Evolutionary conservation across 2,797 vertebrate genomes (phyloP), one percentile per base, ranked within the genome.

Genomic region (Acanthurus lineatus): DNA sequence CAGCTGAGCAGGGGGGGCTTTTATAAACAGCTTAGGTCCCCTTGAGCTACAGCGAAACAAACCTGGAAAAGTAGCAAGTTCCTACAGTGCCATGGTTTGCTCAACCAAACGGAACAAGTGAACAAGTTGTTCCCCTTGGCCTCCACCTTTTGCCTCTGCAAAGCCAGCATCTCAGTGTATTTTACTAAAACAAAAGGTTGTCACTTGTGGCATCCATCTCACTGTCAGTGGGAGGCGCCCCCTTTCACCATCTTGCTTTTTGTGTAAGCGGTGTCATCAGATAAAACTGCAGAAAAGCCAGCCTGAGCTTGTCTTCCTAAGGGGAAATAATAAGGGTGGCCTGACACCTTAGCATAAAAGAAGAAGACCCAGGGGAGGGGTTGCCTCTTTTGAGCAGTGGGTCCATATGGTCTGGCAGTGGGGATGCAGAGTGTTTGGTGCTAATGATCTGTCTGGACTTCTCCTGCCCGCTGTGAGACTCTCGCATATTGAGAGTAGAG

Each of bases 121-220:
- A 93, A 91, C 89, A 90, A 90, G 88, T 88, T 88, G 89, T 91
- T 90, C 86, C 81, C 82, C 69, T 85, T 85, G 85, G 86, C 88
- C 91, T 87, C 87, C 77, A 77, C 81, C 86, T 88, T 89, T 87
- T 49, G 73, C 82, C 77, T 40, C 53, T n/a, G 84, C 86, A 70
- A 22, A 82, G 82, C 80, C 88, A 70, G 85, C 91, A 83, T 89
- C 92, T 77, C 84, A 53, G 86, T 82, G 86, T 87, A 76, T 92
- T 93, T 93, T 71, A 84, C 79, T 76, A 61, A 89, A 90, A 94
- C 92, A 94, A 93, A 91, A 92, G 86, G 32, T 74, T 86, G 90
- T 91, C 88, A 91, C 91, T 89, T 48, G 89, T 72, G 84, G 84
- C 91, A 89, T 94, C 92, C 88, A 93, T 93, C 91, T 92, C 81